Base-by-base conservation (phyloP, 2,888 invertebrate species). In the Hydrotaea diabolus region DNA sequence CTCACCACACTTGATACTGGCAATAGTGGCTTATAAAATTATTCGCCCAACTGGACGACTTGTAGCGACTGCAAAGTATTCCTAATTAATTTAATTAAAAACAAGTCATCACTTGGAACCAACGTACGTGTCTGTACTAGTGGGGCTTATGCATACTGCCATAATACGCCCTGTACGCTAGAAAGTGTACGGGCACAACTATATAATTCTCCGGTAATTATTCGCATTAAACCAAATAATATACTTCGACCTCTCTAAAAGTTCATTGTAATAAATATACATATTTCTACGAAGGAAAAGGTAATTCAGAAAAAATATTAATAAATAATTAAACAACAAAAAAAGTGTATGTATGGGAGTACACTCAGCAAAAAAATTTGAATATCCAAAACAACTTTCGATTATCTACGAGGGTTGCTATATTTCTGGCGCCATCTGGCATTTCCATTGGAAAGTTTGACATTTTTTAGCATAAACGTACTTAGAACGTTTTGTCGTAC, bases 201-300 rank as follows among this genome's bases (percentile, higher is more conserved):
- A 23, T 59, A 21, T 55, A 59, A 59, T 59, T 23, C 59, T 23
- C 23, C 26, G 8, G 0, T 59, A 59, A 59, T 59, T 59, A 59
- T 59, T 59, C 59, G 59, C 13, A 59, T 59, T 49, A 31, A 59
- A 78, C 46, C 59, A 69, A 78, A 74, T 74, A 82, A 82, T 77
- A 82, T 82, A 43, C 59, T 74, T 59, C 23, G 69, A 59, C 49
- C 73, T 59, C 59, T 59, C 59, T 82, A 74, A 31, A 31, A 78
- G 77, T 74, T 82, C 74, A 77, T 59, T 69, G 57, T 9, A 71
- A 64, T 55, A 49, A 81, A 57, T 80, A 46, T 79, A 19, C 19
- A 74, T 46, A 62, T 23, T 57, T 23, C 43, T 43, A 9, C 9
- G 9, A 5, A 49, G 49, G n/a, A 49, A n/a, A 49, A 49, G 49